Percentiles rank a stretch among this genome's conserved stretches.
These are phyloP conservation scores for Eurytoma adleriae DNA, from an alignment of 2,888 invertebrate species.

Conservation along the genomic window DNA sequence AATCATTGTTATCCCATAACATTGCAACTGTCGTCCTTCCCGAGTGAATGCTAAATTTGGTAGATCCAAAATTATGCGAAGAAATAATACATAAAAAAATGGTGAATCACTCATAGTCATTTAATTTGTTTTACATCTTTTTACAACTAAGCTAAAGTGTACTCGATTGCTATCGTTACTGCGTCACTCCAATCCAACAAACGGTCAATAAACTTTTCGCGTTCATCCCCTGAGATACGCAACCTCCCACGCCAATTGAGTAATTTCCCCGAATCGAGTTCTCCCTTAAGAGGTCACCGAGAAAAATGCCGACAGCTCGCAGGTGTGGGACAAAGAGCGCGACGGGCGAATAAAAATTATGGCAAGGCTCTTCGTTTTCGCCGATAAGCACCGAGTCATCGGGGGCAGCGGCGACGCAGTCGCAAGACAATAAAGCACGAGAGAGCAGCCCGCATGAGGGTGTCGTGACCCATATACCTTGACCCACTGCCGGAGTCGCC, in stretches of 20 bases:
- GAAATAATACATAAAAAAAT: too few relatives aligned
- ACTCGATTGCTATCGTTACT: too few relatives aligned
- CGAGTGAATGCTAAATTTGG: too few relatives aligned
- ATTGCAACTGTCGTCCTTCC: too few relatives aligned
- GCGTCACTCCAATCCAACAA: background rate
- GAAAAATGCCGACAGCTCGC: background rate
- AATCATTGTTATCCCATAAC: too few relatives aligned
- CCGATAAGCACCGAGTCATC: slow-evolving; percentile 61
- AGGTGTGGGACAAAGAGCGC: slow-evolving; percentile 1
- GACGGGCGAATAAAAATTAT: slow-evolving; percentile 59
- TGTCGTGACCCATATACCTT: slow-evolving; percentile 74
- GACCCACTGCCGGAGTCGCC: slow-evolving; percentile 66
- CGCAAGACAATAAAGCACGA: slow-evolving; percentile 62
- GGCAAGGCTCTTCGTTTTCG: slow-evolving; percentile 65
- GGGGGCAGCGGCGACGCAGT: slow-evolving; percentile 58
- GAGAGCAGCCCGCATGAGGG: slow-evolving; percentile 74
- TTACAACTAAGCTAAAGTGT: too few relatives aligned
- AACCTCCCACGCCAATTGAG: background rate
- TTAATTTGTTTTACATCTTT: too few relatives aligned
- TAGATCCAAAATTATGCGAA: too few relatives aligned
- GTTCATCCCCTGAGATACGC: background rate
- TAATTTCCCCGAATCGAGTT: background rate
- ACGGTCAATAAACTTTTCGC: background rate
- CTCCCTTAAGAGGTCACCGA: background rate
- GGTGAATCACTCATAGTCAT: too few relatives aligned